These are phyloP conservation scores for Chloromyia formosa DNA, from an alignment of 2,888 invertebrate genomes.

Conservation along the genomic window DNA sequence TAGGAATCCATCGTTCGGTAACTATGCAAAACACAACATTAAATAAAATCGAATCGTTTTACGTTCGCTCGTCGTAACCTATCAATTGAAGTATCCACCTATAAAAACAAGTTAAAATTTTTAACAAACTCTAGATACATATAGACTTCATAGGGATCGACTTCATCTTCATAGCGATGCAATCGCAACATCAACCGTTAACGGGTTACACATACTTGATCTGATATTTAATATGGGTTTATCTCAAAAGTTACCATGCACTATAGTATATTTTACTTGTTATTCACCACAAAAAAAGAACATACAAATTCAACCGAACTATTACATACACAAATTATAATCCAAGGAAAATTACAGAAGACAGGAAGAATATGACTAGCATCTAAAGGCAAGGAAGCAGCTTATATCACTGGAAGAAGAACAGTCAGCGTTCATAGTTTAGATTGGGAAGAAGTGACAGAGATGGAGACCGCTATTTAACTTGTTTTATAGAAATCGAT, in stretches of 20 bases:
- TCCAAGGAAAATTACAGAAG: neutral
- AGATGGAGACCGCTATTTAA: constrained; percentile 7
- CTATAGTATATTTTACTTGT: neutral
- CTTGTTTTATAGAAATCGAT: constrained; percentile 40
- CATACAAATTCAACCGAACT: no score
- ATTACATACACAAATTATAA: no score
- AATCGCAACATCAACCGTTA: no score
- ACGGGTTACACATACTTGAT: constrained; percentile 8
- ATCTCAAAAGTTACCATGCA: constrained; percentile 14
- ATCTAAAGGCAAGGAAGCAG: constrained; percentile 23
- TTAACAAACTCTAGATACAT: neutral
- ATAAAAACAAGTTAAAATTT: constrained; percentile 46
- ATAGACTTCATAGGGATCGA: neutral
- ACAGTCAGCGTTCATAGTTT: neutral
- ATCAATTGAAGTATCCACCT: constrained; percentile 54
- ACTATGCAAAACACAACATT: constrained; percentile 28
- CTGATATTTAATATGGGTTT: neutral
- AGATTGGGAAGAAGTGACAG: constrained; percentile 15
- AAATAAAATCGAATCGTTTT: constrained; percentile 1
- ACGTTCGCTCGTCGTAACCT: constrained; percentile 49
- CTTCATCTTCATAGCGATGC: no score
- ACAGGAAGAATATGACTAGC: constrained; percentile 21
- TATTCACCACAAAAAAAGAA: constrained; percentile 2
- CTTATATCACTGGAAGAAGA: constrained; percentile 14
- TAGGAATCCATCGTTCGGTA: constrained; percentile 22